A percentile compares a stretch with the other conserved stretches of the same genome.
phyloP scores from a whole-genome alignment of 2,888 invertebrate species.

The Dryomyza anilis region DNA sequence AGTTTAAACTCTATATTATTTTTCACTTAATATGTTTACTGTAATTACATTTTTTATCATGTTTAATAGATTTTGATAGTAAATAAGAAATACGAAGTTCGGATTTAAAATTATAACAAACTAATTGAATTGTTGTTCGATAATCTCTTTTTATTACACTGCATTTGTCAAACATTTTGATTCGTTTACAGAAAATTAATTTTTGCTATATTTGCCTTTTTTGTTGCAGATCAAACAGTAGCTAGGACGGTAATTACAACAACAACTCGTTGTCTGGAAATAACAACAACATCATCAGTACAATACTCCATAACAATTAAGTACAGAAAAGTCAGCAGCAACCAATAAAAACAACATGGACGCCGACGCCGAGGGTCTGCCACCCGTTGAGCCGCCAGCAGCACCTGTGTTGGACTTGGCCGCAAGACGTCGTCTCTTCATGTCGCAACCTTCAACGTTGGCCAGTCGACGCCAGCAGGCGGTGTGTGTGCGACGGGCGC shows the following conservation, averaged over 20 bases:
- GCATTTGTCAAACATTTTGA: too few relatives aligned
- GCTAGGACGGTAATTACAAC: not conserved
- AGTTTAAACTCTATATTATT: too few relatives aligned
- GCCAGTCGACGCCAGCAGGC: constrained; percentile 78
- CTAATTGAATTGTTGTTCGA: too few relatives aligned
- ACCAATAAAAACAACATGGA: constrained; percentile 48
- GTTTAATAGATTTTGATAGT: too few relatives aligned
- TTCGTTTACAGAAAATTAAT: too few relatives aligned
- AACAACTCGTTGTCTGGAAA: too few relatives aligned
- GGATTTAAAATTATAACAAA: too few relatives aligned
- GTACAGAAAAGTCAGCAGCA: constrained; percentile 3
- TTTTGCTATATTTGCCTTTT: not conserved
- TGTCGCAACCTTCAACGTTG: constrained; percentile 72
- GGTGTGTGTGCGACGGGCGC: constrained; percentile 81
- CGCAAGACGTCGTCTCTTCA: constrained; percentile 64
- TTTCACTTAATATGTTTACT: too few relatives aligned
- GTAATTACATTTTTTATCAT: too few relatives aligned
- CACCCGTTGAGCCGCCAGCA: constrained; percentile 48
- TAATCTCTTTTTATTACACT: too few relatives aligned
- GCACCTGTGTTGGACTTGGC: constrained; percentile 61
- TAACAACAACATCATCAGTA: not conserved
- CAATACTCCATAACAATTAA: not conserved
- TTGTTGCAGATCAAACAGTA: not conserved
- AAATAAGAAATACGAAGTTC: too few relatives aligned
- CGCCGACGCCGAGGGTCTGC: constrained; percentile 59